Evolutionary conservation across 2,888 invertebrate species (phyloP).

Genomic region (Hypomecis atomaria): DNA sequence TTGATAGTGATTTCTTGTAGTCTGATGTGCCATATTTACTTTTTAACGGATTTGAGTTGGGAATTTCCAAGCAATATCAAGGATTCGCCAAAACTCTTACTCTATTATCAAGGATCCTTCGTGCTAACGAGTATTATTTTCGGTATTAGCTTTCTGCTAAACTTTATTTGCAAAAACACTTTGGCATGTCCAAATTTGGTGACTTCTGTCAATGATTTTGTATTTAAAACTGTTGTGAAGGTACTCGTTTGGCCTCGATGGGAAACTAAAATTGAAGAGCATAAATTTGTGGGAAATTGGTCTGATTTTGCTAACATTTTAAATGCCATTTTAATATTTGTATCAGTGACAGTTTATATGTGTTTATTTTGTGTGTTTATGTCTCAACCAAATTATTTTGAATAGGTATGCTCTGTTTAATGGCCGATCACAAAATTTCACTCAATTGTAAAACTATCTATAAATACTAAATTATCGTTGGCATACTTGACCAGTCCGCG

Average conservation of each 20-base stretch:
- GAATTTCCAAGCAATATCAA: slow-evolving; percentile 39
- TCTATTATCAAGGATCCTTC: slow-evolving; percentile 42
- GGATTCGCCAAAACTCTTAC: slow-evolving; percentile 39
- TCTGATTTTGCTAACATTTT: slow-evolving; percentile 33
- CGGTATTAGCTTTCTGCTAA: slow-evolving; percentile 24
- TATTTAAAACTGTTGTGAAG: slow-evolving; percentile 19
- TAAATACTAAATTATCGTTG: too few relatives aligned
- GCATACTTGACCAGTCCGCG: too few relatives aligned
- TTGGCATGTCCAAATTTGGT: slow-evolving; percentile 18
- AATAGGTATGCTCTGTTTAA: too few relatives aligned
- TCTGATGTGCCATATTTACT: slow-evolving; percentile 42
- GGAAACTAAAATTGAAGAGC: slow-evolving; percentile 4
- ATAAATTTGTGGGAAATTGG: slow-evolving; percentile 30
- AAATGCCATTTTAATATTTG: slow-evolving; percentile 28
- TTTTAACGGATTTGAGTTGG: slow-evolving; percentile 31
- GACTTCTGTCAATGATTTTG: slow-evolving; percentile 26
- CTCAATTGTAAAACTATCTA: too few relatives aligned
- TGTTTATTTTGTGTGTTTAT: slow-evolving; percentile 27
- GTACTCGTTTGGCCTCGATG: slow-evolving; percentile 28
- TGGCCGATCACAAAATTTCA: too few relatives aligned
- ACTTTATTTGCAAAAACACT: slow-evolving; percentile 18
- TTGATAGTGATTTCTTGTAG: slow-evolving; percentile 39
- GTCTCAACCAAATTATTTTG: slow-evolving; percentile 15
- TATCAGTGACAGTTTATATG: slow-evolving; percentile 28
- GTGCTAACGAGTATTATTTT: slow-evolving; percentile 32